Evolutionary conservation across 2,113 vertebrate genomes (phyloP), one percentile per base, ranked within the genome.

Genomic region (Donacobius atricapilla): DNA sequence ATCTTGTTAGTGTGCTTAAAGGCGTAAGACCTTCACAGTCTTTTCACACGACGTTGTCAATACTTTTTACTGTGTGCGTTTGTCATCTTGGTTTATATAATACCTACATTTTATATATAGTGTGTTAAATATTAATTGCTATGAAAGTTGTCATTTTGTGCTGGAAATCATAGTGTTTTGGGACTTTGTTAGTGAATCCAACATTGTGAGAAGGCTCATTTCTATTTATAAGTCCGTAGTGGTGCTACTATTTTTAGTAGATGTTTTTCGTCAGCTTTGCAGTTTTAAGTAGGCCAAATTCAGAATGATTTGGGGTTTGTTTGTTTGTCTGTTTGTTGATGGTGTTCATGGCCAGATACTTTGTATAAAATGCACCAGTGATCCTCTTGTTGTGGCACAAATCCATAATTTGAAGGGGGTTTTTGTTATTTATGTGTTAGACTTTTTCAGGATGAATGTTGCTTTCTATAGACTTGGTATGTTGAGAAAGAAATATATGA

Each of bases 221-320:
- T 69, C 63, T 80, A 31, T 68, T 79, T 65, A 33, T n/a, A 73
- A 80, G 15, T 37, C 21, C 2, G 3, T 40, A 51, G 42, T 14
- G 15, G 16, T 31, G 13, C 21, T 53, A 7, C 31, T 93, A 24
- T 73, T 83, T 96, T 84, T 64, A 69, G 75, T 14, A 54, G 47
- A 15, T 61, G 28, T 72, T 95, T 83, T 71, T 82, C 35, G 18
- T 61, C 78, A 50, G 58, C 64, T 83, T 87, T 91, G 39, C 50
- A 83, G 23, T 83, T 84, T 78, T 61, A 70, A 71, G 64, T 81
- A 86, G 75, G 56, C 83, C 86, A 84, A 61, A 45, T 90, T 54
- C 44, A 25, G 57, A 60, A 15, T 57, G 64, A 30, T 23, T 76
- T 44, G 21, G 7, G 1, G 6, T 89, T 82, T 21, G 24, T 66